A percentile compares a stretch with the other conserved stretches of the same genome.
phyloP scores from a whole-genome alignment of 2,888 invertebrate genomes.

The Lissonota sp. region DNA sequence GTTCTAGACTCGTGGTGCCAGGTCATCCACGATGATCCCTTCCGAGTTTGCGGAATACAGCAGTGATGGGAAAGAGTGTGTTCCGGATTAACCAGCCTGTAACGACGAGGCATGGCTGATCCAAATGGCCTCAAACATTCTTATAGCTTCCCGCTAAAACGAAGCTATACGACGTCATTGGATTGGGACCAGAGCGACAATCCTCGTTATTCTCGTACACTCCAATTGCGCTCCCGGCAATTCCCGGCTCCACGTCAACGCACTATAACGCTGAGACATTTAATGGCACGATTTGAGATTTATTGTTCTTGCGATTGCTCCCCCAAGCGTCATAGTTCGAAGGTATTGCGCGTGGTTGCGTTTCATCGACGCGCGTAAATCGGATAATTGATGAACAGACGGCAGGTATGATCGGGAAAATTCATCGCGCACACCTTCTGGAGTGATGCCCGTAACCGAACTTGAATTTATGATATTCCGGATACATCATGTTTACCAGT shows the following conservation, averaged over 20 bases:
- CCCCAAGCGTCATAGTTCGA: too few relatives aligned
- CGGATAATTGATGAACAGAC: too few relatives aligned
- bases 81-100: conserved; percentile 62
- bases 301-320: too few relatives aligned
- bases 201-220: conserved; percentile 28
- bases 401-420: too few relatives aligned
- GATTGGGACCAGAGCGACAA: conserved; percentile 40
- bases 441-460: too few relatives aligned
- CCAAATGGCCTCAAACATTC: conserved; percentile 69
- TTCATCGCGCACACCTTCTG: too few relatives aligned
- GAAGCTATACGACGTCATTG: conserved; percentile 53
- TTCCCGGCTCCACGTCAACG: conserved; percentile 17
- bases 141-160: conserved; percentile 65
- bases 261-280: background rate
- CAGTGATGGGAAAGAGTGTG: conserved; percentile 56
- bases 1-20: conserved; percentile 8
- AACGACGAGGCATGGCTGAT: conserved; percentile 52
- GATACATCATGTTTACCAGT: too few relatives aligned
- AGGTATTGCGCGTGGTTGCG: too few relatives aligned
- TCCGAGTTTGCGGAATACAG: conserved; percentile 53
- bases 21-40: conserved; percentile 46
- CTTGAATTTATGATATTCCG: too few relatives aligned
- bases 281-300: too few relatives aligned
- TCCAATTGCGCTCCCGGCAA: background rate
- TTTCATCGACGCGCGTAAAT: too few relatives aligned